These are phyloP conservation scores for Pomacea maculata DNA, from an alignment of 1,140 invertebrate genomes.

Conservation along the genomic window DNA sequence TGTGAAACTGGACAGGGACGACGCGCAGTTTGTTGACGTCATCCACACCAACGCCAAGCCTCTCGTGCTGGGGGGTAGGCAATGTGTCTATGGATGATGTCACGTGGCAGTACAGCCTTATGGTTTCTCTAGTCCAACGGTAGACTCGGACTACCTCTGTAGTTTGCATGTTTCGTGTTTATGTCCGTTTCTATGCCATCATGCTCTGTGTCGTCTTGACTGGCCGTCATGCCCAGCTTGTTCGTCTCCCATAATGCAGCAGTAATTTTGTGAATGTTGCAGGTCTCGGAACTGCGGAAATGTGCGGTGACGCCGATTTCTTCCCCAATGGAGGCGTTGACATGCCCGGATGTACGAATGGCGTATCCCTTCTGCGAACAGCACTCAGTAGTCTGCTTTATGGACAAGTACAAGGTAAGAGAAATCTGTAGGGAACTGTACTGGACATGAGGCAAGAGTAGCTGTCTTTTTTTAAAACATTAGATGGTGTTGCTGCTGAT, in stretches of 20 bases:
- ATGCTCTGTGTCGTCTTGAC: neutral
- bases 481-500: too few species aligned
- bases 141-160: neutral
- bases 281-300: constrained; percentile 80
- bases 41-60: constrained; percentile 84
- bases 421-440: neutral
- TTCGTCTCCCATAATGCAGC: neutral
- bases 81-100: neutral
- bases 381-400: neutral
- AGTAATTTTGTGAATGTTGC: neutral
- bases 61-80: constrained; percentile 33
- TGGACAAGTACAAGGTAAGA: neutral
- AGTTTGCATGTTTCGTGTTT: neutral
- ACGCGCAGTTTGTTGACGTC: constrained; percentile 75
- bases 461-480: neutral
- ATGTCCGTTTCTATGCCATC: neutral
- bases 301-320: constrained; percentile 91
- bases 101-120: neutral
- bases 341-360: constrained; percentile 43
- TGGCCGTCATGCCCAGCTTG: neutral
- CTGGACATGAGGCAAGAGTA: neutral
- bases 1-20: constrained; percentile 84
- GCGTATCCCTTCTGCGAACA: neutral
- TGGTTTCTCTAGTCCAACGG: neutral
- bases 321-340: constrained; percentile 67